Base-by-base conservation (phyloP, 2,797 vertebrate genomes). In the Petrocephalus schoutedeni region DNA sequence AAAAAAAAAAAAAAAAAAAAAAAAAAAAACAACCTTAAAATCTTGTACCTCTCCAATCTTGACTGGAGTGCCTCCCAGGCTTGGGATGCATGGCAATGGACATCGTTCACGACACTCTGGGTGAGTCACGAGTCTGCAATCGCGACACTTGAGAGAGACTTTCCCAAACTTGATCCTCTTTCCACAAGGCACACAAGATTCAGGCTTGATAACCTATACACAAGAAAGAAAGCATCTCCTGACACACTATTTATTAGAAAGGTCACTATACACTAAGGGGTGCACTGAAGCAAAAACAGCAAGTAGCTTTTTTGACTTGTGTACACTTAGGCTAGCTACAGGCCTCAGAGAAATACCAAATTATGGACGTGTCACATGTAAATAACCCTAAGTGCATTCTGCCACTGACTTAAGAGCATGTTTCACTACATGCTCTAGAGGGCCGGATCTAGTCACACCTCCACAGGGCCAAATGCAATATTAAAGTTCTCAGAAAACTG, bases 121-220 rank as follows among this genome's bases (percentile, higher is more conserved):
- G 86, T 99, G 98, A 9, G 97, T 86, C 0, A 99, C 97, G 86
- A 99, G 96, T 23, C 97, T 94, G 94, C 98, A 99, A 92, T 99
- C 98, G 1, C 97, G 94, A 90, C 98, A 99, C 91, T 97, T 99
- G 0, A 99, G 94, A 0, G 97, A 97, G 82, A 98, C 93, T 93
- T 99, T 99, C 2, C 98, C 98, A 93, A 99, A 99, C 92, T 98
- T 99, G 88, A 99, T 97, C 89, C 97, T 96, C 92, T 99, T 99
- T 0, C 98, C 98, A 89, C 98, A 99, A 0, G 98, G 98, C 19
- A 99, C 97, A n/a, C 98, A 99, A 0, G 97, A 97, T 84, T 99
- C 98, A 0, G 98, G 98, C 90, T 99, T 99, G 92, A 99, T 99
- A 92, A 99, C 98, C 98, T 99, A 61, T 0, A 86, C 36, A 54